These are phyloP conservation scores for Polyergus mexicanus DNA, from an alignment of 1,140 invertebrate species.

Conservation along the genomic window DNA sequence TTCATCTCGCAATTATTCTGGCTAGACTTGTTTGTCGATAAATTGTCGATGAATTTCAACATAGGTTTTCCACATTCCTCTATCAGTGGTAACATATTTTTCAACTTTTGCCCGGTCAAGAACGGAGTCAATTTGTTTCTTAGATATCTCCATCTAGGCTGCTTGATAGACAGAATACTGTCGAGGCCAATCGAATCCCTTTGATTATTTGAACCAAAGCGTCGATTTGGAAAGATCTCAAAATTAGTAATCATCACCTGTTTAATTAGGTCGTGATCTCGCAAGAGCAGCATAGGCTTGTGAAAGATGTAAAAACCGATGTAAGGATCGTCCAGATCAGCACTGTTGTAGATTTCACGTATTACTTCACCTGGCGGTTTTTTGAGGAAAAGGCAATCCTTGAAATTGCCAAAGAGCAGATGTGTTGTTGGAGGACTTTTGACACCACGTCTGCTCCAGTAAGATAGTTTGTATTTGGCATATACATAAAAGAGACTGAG, in stretches of 20 bases:
- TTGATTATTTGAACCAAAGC: conserved; percentile 76
- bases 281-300: conserved; percentile 82
- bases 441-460: conserved; percentile 66
- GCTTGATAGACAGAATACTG: conserved; percentile 76
- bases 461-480: conserved; percentile 78
- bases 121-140: conserved; percentile 84
- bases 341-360: conserved; percentile 77
- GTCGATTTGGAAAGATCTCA: conserved; percentile 85
- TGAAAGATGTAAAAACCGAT: conserved; percentile 84
- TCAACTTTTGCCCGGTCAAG: conserved; percentile 86
- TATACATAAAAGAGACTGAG: conserved; percentile 68
- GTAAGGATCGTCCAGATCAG: conserved; percentile 75
- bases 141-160: conserved; percentile 81
- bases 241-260: conserved; percentile 86
- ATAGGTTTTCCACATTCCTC: conserved; percentile 75
- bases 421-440: conserved; percentile 44
- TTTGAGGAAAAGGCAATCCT: conserved; percentile 69
- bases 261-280: conserved; percentile 85
- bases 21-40: conserved; percentile 42
- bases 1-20: conserved; percentile 79
- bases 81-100: conserved; percentile 85
- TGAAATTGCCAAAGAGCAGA: conserved; percentile 80
- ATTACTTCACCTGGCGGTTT: conserved; percentile 80
- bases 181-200: conserved; percentile 74
- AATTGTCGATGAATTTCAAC: conserved; percentile 70